Conservation (phyloP, 2,888 invertebrate genomes). For the Eueremaeus valkanovi region DNA sequence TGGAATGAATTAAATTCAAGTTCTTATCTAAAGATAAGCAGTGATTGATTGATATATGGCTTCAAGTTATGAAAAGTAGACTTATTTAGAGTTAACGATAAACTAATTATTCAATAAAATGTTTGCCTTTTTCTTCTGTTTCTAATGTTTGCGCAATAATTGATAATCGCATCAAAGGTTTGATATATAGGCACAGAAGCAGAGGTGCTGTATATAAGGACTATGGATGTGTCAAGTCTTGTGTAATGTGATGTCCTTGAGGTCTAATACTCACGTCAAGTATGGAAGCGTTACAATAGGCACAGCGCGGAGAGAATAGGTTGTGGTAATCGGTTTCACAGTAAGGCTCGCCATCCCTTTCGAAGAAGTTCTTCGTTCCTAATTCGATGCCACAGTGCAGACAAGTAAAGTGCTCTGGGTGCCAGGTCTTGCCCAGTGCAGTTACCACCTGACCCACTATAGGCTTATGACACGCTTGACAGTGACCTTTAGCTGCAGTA, state of each 20-base stretch:
- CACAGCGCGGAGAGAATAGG: conserved; percentile 63
- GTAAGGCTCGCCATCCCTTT: conserved; percentile 91
- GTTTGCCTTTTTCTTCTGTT: too few species aligned
- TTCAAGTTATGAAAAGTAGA: too few species aligned
- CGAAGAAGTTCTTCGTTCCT: conserved; percentile 97
- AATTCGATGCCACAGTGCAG: conserved; percentile 93
- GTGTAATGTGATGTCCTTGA: background rate
- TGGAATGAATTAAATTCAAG: too few species aligned
- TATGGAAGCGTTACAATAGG: conserved; percentile 94
- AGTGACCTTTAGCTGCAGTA: conserved; percentile 98
- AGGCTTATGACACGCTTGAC: conserved; percentile 97
- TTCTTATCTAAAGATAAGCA: too few species aligned
- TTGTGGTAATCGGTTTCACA: conserved; percentile 91
- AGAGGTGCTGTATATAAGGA: background rate
- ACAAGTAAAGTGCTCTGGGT: conserved; percentile 98
- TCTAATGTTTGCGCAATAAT: too few species aligned
- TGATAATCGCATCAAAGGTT: too few species aligned
- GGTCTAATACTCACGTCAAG: conserved; percentile 73
- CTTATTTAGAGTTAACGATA: too few species aligned
- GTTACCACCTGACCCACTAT: conserved; percentile 98
- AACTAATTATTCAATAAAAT: too few species aligned
- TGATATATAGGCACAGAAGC: background rate
- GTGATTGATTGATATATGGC: too few species aligned
- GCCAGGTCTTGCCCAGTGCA: conserved; percentile 97
- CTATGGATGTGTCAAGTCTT: background rate